Evolutionary conservation across 2,888 invertebrate species (phyloP).

Genomic region (Zootermopsis nevadensis): DNA sequence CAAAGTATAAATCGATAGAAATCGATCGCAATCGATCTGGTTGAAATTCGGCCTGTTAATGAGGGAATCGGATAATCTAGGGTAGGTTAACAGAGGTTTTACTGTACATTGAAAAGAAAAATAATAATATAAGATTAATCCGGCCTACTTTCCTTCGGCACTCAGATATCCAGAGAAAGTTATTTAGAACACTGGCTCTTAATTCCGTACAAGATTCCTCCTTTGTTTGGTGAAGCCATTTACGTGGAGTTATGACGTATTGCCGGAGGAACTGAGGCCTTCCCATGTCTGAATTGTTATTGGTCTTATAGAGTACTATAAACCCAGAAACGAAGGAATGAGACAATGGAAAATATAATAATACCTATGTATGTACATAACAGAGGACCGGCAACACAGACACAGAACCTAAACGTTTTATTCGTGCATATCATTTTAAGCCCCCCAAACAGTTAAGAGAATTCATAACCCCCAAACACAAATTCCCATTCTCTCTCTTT

Average conservation of each 20-base stretch:
- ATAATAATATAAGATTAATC: too few relatives aligned
- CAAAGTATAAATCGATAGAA: too few relatives aligned
- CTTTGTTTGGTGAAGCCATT: slow-evolving; percentile 18
- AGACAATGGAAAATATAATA: slow-evolving; percentile 9
- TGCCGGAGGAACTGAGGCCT: slow-evolving; percentile 9
- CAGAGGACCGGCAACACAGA: slow-evolving; percentile 26
- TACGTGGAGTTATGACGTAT: slow-evolving; percentile 21
- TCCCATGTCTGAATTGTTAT: slow-evolving; percentile 28
- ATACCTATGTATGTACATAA: slow-evolving; percentile 28
- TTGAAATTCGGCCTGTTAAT: too few relatives aligned
- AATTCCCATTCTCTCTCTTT: slow-evolving; percentile 45
- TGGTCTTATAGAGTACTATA: slow-evolving; percentile 29
- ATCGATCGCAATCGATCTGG: too few relatives aligned
- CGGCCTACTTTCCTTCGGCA: too few relatives aligned
- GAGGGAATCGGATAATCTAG: too few relatives aligned
- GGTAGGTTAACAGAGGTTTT: too few relatives aligned
- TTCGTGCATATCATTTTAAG: slow-evolving; percentile 42
- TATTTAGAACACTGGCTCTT: slow-evolving; percentile 25
- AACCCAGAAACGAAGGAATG: slow-evolving; percentile 25
- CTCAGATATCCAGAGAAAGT: background rate
- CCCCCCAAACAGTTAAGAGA: slow-evolving; percentile 42
- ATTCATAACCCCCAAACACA: slow-evolving; percentile 47
- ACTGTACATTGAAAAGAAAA: too few relatives aligned
- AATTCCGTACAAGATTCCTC: slow-evolving; percentile 29
- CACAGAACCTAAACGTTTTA: slow-evolving; percentile 29